These are phyloP conservation scores for Myathropa florea DNA, from an alignment of 2,888 invertebrate genomes.

Conservation along the genomic window DNA sequence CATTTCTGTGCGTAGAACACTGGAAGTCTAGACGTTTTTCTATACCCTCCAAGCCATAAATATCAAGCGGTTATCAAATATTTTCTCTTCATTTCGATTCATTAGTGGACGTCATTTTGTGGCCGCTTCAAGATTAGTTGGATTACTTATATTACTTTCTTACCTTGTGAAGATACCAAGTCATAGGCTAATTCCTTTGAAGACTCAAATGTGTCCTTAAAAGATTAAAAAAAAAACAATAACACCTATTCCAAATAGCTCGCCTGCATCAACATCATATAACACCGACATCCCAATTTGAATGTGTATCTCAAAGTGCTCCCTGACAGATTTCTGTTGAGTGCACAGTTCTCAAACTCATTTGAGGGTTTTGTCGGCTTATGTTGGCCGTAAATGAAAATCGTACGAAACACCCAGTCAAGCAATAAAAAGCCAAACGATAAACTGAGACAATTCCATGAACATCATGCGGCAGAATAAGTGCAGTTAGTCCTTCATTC, in stretches of 20 bases:
- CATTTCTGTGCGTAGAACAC: too few relatives aligned
- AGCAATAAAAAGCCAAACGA: slow-evolving; percentile 9
- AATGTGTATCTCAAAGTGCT: background rate
- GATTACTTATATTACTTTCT: too few relatives aligned
- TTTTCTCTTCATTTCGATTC: too few relatives aligned
- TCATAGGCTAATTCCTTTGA: too few relatives aligned
- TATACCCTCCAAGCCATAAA: too few relatives aligned
- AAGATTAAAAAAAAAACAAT: background rate
- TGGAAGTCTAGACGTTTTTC: too few relatives aligned
- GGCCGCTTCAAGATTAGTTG: too few relatives aligned
- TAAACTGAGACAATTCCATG: slow-evolving; percentile 16
- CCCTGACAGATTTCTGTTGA: background rate
- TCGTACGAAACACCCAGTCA: slow-evolving; percentile 2
- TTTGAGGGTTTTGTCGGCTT: background rate
- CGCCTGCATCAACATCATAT: background rate
- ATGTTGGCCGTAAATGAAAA: slow-evolving; percentile 1
- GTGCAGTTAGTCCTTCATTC: background rate
- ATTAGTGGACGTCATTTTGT: too few relatives aligned
- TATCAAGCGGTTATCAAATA: too few relatives aligned
- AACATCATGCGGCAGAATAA: background rate
- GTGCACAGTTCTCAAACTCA: background rate
- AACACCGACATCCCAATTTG: too few relatives aligned
- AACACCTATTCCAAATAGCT: background rate
- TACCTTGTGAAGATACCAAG: too few relatives aligned
- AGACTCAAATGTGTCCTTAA: too few relatives aligned